Conservation (phyloP, 2,888 invertebrate genomes). For the Rambutsinella grinnellia region DNA sequence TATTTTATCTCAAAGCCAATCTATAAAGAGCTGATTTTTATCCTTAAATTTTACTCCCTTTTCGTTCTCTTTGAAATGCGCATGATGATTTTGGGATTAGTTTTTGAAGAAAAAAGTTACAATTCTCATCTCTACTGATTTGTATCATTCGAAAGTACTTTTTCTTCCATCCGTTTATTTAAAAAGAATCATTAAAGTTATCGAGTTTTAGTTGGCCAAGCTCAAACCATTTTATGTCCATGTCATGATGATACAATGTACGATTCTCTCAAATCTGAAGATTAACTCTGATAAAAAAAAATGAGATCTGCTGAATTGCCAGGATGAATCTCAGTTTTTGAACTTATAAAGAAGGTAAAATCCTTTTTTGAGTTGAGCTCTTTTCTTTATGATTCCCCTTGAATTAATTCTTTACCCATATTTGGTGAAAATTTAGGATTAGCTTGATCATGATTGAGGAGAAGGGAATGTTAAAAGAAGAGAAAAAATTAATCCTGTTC, state of each 20-base stretch:
- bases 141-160: not conserved
- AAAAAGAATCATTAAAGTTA: slow-evolving; percentile 39
- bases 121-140: not conserved
- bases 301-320: not conserved
- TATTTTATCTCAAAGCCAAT: not conserved
- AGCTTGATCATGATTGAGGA: slow-evolving; percentile 12
- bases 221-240: slow-evolving; percentile 30
- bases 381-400: slow-evolving; percentile 15
- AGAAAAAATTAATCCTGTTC: slow-evolving; percentile 38
- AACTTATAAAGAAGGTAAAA: not conserved
- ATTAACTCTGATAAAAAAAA: not conserved
- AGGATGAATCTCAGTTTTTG: not conserved
- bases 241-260: slow-evolving; percentile 7
- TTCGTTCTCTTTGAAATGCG: too few species aligned
- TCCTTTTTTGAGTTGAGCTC: not conserved
- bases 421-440: slow-evolving; percentile 34
- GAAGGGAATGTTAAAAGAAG: slow-evolving; percentile 24
- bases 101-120: not conserved
- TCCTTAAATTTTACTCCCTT: too few species aligned
- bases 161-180: slow-evolving; percentile 17
- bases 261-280: not conserved
- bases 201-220: slow-evolving; percentile 8
- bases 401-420: slow-evolving; percentile 49
- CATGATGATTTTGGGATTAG: too few species aligned
- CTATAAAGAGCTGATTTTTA: too few species aligned